phyloP scores from a whole-genome alignment of 2,113 vertebrate species.

The Pica pica region DNA sequence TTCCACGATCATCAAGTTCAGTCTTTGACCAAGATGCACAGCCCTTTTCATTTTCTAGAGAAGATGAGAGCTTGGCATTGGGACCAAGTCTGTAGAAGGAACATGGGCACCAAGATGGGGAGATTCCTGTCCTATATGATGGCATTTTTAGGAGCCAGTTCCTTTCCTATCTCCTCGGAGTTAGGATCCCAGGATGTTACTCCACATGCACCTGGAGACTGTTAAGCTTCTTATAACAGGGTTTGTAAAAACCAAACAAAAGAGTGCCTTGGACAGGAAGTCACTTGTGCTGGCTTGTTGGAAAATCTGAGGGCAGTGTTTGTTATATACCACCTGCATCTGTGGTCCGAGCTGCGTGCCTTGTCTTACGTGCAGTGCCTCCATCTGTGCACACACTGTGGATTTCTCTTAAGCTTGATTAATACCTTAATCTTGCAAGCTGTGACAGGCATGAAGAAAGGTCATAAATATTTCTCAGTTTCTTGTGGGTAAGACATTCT shows the following conservation, averaged over 20 bases:
- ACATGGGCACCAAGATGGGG: not conserved
- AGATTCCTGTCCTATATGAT: not conserved
- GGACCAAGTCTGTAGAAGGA: not conserved
- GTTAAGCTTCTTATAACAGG: not conserved
- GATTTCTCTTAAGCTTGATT: not conserved
- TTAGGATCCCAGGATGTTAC: not conserved
- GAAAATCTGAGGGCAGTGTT: not conserved
- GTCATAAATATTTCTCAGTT: not conserved
- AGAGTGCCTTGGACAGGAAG: not conserved
- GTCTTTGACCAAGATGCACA: not conserved
- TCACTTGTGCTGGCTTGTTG: not conserved
- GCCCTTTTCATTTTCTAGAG: not conserved
- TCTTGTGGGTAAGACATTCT: not conserved
- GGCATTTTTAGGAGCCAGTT: not conserved
- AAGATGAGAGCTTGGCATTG: not conserved
- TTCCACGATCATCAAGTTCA: not conserved
- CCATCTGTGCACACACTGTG: not conserved
- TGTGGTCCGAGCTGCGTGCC: not conserved
- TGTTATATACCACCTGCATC: not conserved
- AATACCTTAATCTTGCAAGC: not conserved
- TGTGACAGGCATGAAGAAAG: not conserved
- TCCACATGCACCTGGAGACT: not conserved
- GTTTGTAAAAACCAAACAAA: not conserved
- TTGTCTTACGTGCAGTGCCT: not conserved
- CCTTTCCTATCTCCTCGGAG: not conserved